Evolutionary conservation across 2,113 vertebrate species (phyloP).

Genomic region (Chloropsis cyanopogon): DNA sequence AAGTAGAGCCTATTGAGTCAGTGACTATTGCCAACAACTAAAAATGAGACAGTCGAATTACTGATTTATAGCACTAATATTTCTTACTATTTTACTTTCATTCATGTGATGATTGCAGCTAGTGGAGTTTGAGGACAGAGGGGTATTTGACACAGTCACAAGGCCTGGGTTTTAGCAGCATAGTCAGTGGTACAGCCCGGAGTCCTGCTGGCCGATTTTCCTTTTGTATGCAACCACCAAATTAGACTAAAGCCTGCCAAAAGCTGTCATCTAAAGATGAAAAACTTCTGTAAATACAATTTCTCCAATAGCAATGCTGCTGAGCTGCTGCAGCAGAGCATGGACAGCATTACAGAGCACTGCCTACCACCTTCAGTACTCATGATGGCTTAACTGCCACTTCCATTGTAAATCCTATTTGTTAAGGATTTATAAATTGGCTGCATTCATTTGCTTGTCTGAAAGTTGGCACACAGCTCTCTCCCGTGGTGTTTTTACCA

Average conservation of each 20-base stretch:
- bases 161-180: not conserved
- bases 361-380: constrained; percentile 19
- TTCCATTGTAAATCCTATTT: constrained; percentile 29
- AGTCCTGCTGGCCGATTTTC: not conserved
- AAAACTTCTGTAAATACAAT: not conserved
- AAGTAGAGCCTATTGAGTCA: not conserved
- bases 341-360: not conserved
- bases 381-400: not conserved
- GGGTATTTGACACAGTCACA: not conserved
- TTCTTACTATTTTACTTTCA: not conserved
- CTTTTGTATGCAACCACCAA: not conserved
- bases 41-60: not conserved
- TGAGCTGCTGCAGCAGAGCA: not conserved
- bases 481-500: constrained; percentile 3
- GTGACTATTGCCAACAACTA: not conserved
- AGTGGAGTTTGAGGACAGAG: not conserved
- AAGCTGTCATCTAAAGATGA: not conserved
- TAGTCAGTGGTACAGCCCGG: not conserved
- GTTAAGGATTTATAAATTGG: constrained; percentile 41
- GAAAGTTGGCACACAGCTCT: not conserved
- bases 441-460: not conserved
- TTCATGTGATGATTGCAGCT: not conserved
- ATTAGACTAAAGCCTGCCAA: constrained; percentile 3
- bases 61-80: not conserved
- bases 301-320: not conserved